phyloP scores from a whole-genome alignment of 92 coral and sea anemone genomes.

The Hydrozoanthus gracilis region DNA sequence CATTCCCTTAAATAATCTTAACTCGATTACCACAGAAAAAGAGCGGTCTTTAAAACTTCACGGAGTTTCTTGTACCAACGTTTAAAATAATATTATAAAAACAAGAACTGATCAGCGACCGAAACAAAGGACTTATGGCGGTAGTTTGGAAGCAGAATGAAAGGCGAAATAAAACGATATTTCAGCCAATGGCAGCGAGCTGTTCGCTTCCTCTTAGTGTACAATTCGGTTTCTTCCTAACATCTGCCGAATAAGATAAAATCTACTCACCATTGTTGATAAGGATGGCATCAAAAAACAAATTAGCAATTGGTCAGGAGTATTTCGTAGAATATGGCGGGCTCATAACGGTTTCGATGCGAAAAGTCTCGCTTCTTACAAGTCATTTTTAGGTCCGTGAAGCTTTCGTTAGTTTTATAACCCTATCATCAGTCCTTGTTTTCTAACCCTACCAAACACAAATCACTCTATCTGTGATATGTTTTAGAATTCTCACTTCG shows the following conservation, averaged over 20 bases:
- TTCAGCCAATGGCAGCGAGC: slow-evolving; percentile 11
- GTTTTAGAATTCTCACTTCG: background rate
- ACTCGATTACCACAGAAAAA: background rate
- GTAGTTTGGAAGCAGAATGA: background rate
- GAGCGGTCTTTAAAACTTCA: background rate
- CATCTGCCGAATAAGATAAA: slow-evolving; percentile 32
- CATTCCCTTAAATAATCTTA: background rate
- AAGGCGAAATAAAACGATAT: slow-evolving; percentile 12
- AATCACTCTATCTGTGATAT: background rate
- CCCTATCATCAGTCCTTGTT: background rate
- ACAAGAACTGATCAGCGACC: background rate
- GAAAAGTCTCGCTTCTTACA: background rate
- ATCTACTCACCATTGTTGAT: slow-evolving; percentile 30
- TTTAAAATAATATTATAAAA: background rate
- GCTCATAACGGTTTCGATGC: slow-evolving; percentile 1
- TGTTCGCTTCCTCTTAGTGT: background rate
- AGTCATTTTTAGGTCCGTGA: background rate
- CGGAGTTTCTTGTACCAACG: background rate
- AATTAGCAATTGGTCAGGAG: slow-evolving; percentile 4
- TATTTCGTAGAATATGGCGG: slow-evolving; percentile 21
- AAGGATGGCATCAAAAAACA: background rate
- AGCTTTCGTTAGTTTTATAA: background rate
- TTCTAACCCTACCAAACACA: background rate
- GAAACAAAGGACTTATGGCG: slow-evolving; percentile 21
- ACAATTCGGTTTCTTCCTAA: background rate